phyloP scores from a whole-genome alignment of 2,797 vertebrate species.

The Chaetodon trifasciatus region DNA sequence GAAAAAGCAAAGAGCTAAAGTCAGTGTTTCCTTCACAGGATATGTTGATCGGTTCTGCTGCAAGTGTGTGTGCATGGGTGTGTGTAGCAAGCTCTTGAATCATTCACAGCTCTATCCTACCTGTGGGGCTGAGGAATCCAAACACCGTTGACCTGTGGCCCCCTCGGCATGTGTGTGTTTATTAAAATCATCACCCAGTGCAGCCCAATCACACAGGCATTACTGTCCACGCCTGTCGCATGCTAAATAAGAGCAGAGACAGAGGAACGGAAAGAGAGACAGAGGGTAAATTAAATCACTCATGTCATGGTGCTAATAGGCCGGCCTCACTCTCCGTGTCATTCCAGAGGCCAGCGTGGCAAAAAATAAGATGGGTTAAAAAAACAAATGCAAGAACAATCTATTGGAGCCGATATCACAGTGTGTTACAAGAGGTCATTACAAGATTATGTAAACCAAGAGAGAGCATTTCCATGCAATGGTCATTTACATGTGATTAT shows the following conservation, averaged over 20 bases:
- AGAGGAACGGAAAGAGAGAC: conserved; percentile 43
- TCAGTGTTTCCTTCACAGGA: not conserved
- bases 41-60: conserved; percentile 20
- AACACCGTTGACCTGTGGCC: conserved; percentile 79
- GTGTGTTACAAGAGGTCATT: conserved; percentile 86
- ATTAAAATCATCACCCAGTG: conserved; percentile 80
- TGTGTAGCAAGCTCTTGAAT: conserved; percentile 32
- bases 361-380: conserved; percentile 45
- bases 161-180: conserved; percentile 74
- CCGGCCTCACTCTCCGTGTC: conserved; percentile 79
- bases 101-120: conserved; percentile 57
- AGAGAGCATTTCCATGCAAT: conserved; percentile 74
- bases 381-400: conserved; percentile 72
- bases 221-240: conserved; percentile 80
- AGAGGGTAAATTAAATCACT: conserved; percentile 84
- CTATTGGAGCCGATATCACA: conserved; percentile 84
- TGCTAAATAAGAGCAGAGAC: conserved; percentile 78
- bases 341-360: conserved; percentile 74
- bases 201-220: conserved; percentile 81
- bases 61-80: conserved; percentile 5
- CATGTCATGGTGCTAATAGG: conserved; percentile 86
- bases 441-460: conserved; percentile 84
- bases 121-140: conserved; percentile 76
- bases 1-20: conserved; percentile 2
- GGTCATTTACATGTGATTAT: conserved; percentile 85